Conservation (phyloP, 35 echinoderm and acorn worm genomes). For the Ophiothrix spiculata region DNA sequence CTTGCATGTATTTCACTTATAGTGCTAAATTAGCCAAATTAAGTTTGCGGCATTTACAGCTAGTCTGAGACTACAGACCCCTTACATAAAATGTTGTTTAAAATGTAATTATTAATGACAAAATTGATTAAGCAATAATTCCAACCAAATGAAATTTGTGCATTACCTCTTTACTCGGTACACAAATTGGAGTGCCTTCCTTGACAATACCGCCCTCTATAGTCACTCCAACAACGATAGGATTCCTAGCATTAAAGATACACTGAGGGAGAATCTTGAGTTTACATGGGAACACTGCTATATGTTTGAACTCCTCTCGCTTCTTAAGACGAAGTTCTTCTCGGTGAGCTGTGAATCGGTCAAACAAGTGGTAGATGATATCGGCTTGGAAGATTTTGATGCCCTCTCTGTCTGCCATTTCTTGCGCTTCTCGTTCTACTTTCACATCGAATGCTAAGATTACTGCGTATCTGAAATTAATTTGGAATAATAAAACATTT, state of each 20-base stretch:
- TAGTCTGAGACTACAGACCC: no score
- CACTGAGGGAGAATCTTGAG: slow-evolving; percentile 61
- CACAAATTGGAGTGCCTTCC: slow-evolving; percentile 85
- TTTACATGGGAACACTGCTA: slow-evolving; percentile 98
- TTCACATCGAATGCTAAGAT: slow-evolving; percentile 98
- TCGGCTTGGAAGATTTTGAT: slow-evolving; percentile 96
- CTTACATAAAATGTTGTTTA: no score
- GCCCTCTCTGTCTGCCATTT: slow-evolving; percentile 91
- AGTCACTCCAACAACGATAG: slow-evolving; percentile 81
- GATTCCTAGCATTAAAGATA: slow-evolving; percentile 92
- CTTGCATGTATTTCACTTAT: no score
- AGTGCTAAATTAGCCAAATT: no score
- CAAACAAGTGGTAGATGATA: slow-evolving; percentile 98
- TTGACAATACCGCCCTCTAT: slow-evolving; percentile 87
- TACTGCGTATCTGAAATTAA: slow-evolving; percentile 75
- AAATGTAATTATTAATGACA: no score
- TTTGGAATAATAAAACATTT: neutral
- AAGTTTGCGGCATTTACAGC: no score
- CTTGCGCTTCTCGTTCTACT: slow-evolving; percentile 86
- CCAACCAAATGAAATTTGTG: no score
- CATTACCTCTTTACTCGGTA: slow-evolving; percentile 89
- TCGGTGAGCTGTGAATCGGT: slow-evolving; percentile 57
- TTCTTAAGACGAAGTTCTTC: slow-evolving; percentile 66
- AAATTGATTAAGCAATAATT: no score
- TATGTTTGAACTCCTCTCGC: slow-evolving; percentile 83